Base-by-base conservation (phyloP, 2,113 vertebrate genomes). In the Platysteira castanea region DNA sequence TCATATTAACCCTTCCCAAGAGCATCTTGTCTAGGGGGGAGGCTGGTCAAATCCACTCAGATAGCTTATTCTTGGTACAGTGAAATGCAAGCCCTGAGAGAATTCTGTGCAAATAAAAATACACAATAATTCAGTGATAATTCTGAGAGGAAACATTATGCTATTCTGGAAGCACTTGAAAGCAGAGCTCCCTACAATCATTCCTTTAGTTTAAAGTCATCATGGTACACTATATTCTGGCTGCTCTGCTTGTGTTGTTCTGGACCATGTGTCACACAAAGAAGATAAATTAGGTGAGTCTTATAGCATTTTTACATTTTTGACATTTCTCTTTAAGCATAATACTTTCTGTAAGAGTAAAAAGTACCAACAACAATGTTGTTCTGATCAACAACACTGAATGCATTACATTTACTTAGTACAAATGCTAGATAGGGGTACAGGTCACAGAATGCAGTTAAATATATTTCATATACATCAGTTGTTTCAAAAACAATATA, bases 1-100 rank as follows among this genome's bases (percentile, higher is more conserved):
- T 77, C 6, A 12, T 33, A 83, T 13, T 35, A 30, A 8, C 21
- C 21, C 69, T 35, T 81, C 15, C 26, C 10, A 80, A 68, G 18
- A n/a, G 3, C 1, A 24, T 54, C 23, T 14, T 77, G 6, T 26
- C 22, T 22, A 44, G 11, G 1, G 3, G 2, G 5, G 9, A 15
- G 4, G 3, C 2, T 35, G 9, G 7, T 5, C 8, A 41, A 19
- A 4, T 73, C 35, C 54, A 42, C 28, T 83, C 26, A 24, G 5
- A 13, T 14, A 42, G 1, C 8, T 91, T 69, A 12, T 27, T 49
- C 30, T 63, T 63, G 15, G 31, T 15, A 75, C 18, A 79, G 44
- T 3, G 16, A 49, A 82, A 75, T 33, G 28, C 26, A 88, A 83
- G 6, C 7, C 9, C 27, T n/a, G 42, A 50, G 35, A 64, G 2